phyloP scores from a whole-genome alignment of 2,888 invertebrate species.

The Tolmerus cingulatus region DNA sequence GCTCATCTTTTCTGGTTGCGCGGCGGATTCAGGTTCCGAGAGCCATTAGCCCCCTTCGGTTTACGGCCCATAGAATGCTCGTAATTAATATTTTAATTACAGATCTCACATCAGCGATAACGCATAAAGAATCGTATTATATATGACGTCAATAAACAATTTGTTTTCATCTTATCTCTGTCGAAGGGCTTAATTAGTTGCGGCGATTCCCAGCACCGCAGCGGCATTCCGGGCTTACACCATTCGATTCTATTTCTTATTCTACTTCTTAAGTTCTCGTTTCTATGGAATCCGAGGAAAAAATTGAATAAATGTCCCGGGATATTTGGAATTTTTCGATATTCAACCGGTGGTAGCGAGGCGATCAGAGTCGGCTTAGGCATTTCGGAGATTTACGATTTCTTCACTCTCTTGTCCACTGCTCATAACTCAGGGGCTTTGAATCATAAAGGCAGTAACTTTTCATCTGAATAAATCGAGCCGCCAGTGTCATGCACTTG shows the following conservation, averaged over 20 bases:
- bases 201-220: background rate
- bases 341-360: background rate
- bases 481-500: background rate
- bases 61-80: background rate
- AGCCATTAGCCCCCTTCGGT: conserved; percentile 2
- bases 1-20: background rate
- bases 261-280: background rate
- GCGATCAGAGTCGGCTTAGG: background rate
- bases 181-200: conserved; percentile 32
- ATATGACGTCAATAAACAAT: conserved; percentile 9
- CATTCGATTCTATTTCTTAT: background rate
- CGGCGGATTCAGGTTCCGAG: background rate
- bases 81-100: conserved; percentile 39
- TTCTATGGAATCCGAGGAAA: background rate
- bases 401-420: background rate
- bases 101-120: conserved; percentile 35
- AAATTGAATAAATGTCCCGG: background rate
- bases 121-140: background rate
- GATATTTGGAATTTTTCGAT: conserved; percentile 10
- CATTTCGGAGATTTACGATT: conserved; percentile 12
- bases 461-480: background rate
- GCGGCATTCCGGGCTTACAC: conserved; percentile 20
- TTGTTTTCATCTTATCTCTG: conserved; percentile 34
- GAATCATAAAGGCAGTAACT: background rate
- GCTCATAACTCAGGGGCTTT: conserved; percentile 9